Percentiles rank a stretch among this genome's conserved stretches.
Evolutionary conservation across 2,113 vertebrate genomes (phyloP).

Genomic region (Oryzias curvinotus): DNA sequence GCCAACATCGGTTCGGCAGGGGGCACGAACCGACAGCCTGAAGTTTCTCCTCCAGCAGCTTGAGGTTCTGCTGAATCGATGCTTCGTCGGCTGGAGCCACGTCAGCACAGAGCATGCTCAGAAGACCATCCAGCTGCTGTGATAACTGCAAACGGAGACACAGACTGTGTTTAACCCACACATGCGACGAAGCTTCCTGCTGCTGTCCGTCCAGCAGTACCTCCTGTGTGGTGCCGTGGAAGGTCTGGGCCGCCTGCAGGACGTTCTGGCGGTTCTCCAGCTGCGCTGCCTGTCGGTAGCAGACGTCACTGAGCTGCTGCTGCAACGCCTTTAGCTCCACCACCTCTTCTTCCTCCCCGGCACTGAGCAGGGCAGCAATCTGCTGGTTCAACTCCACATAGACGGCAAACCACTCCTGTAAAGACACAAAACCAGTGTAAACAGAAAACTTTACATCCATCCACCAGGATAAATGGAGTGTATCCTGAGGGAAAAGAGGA

Average conservation of each 20-base stretch:
- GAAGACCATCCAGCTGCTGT: constrained; percentile 93
- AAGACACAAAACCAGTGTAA: background rate
- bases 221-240: constrained; percentile 94
- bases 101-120: constrained; percentile 98
- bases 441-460: no score
- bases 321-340: constrained; percentile 91
- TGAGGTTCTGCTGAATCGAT: constrained; percentile 96
- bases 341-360: constrained; percentile 93
- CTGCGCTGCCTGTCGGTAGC: constrained; percentile 96
- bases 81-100: constrained; percentile 95
- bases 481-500: no score
- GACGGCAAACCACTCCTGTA: constrained; percentile 97
- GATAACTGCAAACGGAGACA: constrained; percentile 82
- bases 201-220: constrained; percentile 67
- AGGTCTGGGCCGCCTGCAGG: constrained; percentile 91
- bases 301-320: constrained; percentile 96
- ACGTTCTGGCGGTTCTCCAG: constrained; percentile 94
- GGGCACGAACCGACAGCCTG: constrained; percentile 90
- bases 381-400: constrained; percentile 99
- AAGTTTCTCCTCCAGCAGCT: constrained; percentile 96
- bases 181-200: background rate
- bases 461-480: no score
- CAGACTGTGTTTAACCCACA: background rate
- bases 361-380: constrained; percentile 90
- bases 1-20: background rate